Percentiles rank a stretch among this genome's conserved stretches.
Evolutionary conservation across 2,797 vertebrate species (phyloP).

Genomic region (Sylvilagus floridanus): DNA sequence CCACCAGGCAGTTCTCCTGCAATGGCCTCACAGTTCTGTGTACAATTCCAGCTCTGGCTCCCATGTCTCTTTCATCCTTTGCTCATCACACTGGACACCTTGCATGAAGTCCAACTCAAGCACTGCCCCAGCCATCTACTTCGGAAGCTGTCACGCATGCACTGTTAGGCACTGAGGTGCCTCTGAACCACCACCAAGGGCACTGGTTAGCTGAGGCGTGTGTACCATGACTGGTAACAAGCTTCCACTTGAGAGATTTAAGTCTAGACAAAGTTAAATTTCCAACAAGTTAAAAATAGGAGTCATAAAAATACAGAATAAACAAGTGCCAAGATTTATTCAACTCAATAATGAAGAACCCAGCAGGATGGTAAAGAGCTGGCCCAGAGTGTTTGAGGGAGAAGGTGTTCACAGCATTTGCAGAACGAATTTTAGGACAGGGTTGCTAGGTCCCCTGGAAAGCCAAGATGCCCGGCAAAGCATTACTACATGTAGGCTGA

Average conservation of each 20-base stretch:
- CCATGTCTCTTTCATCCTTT: neutral
- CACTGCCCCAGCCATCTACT: neutral
- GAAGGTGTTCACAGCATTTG: neutral
- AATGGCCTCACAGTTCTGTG: neutral
- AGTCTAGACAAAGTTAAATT: neutral
- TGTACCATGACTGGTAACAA: neutral
- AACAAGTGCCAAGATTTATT: neutral
- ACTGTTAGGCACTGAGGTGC: neutral
- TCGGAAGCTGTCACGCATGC: neutral
- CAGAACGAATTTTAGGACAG: neutral
- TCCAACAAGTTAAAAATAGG: conserved; percentile 4
- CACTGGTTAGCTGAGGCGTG: neutral
- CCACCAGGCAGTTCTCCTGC: neutral
- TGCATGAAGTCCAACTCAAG: neutral
- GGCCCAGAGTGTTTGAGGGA: neutral
- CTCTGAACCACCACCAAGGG: neutral
- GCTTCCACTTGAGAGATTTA: neutral
- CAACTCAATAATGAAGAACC: neutral
- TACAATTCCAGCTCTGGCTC: neutral
- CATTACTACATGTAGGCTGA: neutral
- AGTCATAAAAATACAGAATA: conserved; percentile 21
- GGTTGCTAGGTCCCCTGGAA: neutral
- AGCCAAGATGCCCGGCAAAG: neutral
- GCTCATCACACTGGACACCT: neutral
- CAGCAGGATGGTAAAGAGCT: neutral